Evolutionary conservation across 2,888 invertebrate genomes (phyloP), one percentile per base, ranked within the genome.

Genomic region (Salpingus planirostris): DNA sequence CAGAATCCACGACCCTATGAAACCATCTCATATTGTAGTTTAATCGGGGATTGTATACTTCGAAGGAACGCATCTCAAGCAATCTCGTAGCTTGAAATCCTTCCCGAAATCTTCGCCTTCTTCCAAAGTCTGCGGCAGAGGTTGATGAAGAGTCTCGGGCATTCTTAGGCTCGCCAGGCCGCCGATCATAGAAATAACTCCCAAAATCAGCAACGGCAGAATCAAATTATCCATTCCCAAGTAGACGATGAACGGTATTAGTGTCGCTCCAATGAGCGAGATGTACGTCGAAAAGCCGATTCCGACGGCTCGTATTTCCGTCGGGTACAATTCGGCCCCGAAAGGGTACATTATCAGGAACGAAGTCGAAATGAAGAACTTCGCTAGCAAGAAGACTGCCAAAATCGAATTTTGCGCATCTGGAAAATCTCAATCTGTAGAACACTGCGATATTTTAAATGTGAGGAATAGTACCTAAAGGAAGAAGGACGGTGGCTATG

Each of bases 301-400:
- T 11, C 91, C 92, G 32, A 91, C 71, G 2, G 91, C 91, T 49
- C 92, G 73, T 25, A 90, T 70, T 60, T 87, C 86, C 2, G 91
- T 92, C 1, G 92, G 92, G 64, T 91, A 91, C 12, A 92, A 62
- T 66, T 92, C 92, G 6, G 88, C 88, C 46, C 90, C 90, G 62
- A 91, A 91, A 0, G 91, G 90, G 62, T 91, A 92, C 50, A 92
- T 88, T 42, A 90, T 88, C 33, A 90, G 69, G 67, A 90, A 92
- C 3, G 90, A 88, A 3, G 89, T 89, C 1, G 91, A 90, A 56
- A 91, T 85, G 44, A 89, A 77, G 43, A 87, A 87, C 66, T 92
- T 92, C 8, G 90, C 84, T 52, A 88, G 69, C 21, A 88, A 66
- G 61, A 83, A 90, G 11, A 89, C 65, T 34, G 81, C 69, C 24